These are phyloP conservation scores for Calliopum simillimum DNA, from an alignment of 2,888 invertebrate genomes.

Conservation along the genomic window DNA sequence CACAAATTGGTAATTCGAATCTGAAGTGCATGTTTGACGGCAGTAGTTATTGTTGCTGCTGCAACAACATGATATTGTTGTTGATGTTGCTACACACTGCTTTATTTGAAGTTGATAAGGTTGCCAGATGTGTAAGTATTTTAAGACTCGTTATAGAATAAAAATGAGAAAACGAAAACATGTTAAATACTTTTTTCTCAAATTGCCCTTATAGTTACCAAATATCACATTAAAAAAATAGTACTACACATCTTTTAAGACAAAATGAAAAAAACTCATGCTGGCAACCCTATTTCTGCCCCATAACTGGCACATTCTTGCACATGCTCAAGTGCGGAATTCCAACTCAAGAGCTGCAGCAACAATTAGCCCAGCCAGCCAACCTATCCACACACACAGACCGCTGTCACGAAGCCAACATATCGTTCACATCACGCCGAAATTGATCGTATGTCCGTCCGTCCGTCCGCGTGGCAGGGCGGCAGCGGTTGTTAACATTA, in stretches of 20 bases:
- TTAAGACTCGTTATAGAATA: no score
- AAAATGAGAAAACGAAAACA: no score
- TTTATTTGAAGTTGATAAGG: neutral
- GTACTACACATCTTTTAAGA: no score
- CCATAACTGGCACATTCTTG: conserved; percentile 28
- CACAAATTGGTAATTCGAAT: conserved; percentile 60
- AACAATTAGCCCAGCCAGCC: conserved; percentile 34
- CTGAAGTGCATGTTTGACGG: conserved; percentile 58
- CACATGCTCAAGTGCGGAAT: conserved; percentile 32
- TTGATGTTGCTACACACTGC: neutral
- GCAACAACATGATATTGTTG: neutral
- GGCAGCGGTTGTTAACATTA: conserved; percentile 14
- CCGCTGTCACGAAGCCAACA: conserved; percentile 34
- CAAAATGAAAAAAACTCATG: neutral
- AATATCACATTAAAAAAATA: no score
- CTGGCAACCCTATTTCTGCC: neutral
- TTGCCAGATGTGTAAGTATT: no score
- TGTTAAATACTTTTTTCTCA: no score
- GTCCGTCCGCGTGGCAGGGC: neutral
- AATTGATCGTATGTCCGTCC: conserved; percentile 1
- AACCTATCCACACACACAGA: conserved; percentile 27
- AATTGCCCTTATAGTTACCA: no score
- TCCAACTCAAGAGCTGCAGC: conserved; percentile 19
- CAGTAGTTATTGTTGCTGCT: neutral
- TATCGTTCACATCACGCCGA: conserved; percentile 13